These are phyloP conservation scores for Lytechinus pictus DNA, from an alignment of 35 echinoderm and acorn worm species.

Conservation along the genomic window DNA sequence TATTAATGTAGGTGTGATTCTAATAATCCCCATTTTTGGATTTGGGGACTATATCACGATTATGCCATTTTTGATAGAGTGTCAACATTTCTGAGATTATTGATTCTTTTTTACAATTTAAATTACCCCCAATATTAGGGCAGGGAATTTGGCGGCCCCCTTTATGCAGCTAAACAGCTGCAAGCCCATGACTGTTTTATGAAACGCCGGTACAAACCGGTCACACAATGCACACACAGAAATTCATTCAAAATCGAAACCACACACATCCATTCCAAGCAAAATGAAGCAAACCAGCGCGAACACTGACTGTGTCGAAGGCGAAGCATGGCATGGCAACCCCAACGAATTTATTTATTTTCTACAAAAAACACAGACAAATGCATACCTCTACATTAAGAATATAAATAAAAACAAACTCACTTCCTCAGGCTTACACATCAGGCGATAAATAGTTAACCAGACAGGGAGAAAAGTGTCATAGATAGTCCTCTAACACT, in stretches of 20 bases:
- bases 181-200: neutral
- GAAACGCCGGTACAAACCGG: neutral
- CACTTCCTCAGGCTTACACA: constrained; percentile 8
- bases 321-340: neutral
- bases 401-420: neutral
- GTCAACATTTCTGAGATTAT: too few species aligned
- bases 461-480: constrained; percentile 6
- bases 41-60: too few species aligned
- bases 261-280: neutral
- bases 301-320: too few species aligned
- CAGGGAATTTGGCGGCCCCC: too few species aligned
- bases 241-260: constrained; percentile 1
- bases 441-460: constrained; percentile 11
- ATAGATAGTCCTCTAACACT: neutral
- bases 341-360: neutral
- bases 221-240: neutral
- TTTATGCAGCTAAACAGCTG: neutral
- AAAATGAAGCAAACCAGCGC: too few species aligned
- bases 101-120: too few species aligned
- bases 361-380: neutral
- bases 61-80: too few species aligned
- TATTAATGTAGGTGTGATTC: too few species aligned
- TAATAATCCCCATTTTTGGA: too few species aligned
- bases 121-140: too few species aligned
- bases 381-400: neutral